Conservation (phyloP, 2,113 vertebrate species). For the Solea solea region DNA sequence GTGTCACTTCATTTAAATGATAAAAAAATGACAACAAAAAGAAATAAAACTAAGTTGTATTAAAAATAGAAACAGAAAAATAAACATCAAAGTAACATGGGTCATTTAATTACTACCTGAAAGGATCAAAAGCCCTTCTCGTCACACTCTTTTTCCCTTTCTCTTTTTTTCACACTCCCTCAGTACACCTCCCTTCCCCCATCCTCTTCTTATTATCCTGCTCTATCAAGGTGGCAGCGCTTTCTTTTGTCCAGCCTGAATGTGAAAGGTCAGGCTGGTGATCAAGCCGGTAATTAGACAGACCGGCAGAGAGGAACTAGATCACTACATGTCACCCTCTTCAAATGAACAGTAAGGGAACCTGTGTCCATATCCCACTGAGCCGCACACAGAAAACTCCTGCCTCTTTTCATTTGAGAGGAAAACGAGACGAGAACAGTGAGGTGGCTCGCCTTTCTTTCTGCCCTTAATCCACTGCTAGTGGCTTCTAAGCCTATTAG, state of each 20-base stretch:
- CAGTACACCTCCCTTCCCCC: constrained; percentile 19
- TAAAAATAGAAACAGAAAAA: not conserved
- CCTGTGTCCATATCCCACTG: constrained; percentile 26
- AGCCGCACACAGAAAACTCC: constrained; percentile 40
- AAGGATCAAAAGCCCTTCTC: constrained; percentile 41
- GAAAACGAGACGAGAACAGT: constrained; percentile 42
- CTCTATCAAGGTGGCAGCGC: constrained; percentile 69
- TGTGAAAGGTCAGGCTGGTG: constrained; percentile 80
- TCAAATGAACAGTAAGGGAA: constrained; percentile 62
- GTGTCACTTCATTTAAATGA: not conserved
- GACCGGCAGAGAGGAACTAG: constrained; percentile 66
- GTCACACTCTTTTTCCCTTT: constrained; percentile 16
- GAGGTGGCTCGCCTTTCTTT: constrained; percentile 36
- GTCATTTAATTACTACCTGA: constrained; percentile 40
- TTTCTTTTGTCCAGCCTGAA: constrained; percentile 71
- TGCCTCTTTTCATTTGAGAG: constrained; percentile 71
- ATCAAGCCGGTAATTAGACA: constrained; percentile 83
- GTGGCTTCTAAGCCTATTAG: constrained; percentile 68
- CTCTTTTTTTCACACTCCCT: constrained; percentile 8
- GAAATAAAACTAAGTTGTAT: not conserved
- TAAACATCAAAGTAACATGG: constrained; percentile 1
- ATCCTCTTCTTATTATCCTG: constrained; percentile 72
- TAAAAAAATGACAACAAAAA: not conserved
- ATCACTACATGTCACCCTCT: constrained; percentile 71
- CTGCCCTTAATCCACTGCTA: constrained; percentile 60